These are phyloP conservation scores for Drosophila kikkawai DNA, from an alignment of 1,140 invertebrate species.

Conservation along the genomic window DNA sequence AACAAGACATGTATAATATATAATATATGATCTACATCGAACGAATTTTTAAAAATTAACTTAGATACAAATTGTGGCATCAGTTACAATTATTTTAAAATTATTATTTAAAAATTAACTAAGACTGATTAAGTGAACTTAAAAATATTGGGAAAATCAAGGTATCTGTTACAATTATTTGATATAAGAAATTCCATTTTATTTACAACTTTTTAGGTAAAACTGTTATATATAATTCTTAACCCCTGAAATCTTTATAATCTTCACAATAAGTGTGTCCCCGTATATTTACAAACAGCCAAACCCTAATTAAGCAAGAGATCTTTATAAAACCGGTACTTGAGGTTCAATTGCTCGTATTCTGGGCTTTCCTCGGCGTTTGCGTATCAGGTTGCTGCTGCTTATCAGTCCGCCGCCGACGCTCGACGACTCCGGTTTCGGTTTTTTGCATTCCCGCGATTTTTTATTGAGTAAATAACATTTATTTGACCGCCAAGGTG, in stretches of 20 bases:
- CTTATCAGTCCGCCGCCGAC: constrained; percentile 63
- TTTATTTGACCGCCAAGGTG: constrained; percentile 74
- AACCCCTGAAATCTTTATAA: background rate
- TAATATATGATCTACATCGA: no score
- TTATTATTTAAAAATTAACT: no score
- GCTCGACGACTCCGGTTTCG: constrained; percentile 38
- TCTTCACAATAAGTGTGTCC: background rate
- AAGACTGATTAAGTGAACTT: no score
- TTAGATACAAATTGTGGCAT: background rate
- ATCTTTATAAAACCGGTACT: constrained; percentile 47
- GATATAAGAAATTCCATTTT: background rate
- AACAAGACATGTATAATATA: background rate
- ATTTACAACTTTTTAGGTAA: background rate
- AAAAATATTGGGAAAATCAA: background rate
- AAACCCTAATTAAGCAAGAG: constrained; percentile 21
- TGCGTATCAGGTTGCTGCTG: constrained; percentile 42
- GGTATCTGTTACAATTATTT: background rate
- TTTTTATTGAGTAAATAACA: constrained; percentile 48
- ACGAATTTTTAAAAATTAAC: background rate
- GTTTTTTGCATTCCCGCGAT: constrained; percentile 39
- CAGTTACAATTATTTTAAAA: background rate
- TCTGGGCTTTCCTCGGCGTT: constrained; percentile 9
- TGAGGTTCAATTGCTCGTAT: constrained; percentile 13
- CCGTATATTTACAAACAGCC: constrained; percentile 12
- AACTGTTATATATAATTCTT: background rate